Evolutionary conservation across 30 jellyfish, hydroid and myxozoan species (phyloP), one percentile per base, ranked within the genome.

Genomic region (Catostylus mosaicus): DNA sequence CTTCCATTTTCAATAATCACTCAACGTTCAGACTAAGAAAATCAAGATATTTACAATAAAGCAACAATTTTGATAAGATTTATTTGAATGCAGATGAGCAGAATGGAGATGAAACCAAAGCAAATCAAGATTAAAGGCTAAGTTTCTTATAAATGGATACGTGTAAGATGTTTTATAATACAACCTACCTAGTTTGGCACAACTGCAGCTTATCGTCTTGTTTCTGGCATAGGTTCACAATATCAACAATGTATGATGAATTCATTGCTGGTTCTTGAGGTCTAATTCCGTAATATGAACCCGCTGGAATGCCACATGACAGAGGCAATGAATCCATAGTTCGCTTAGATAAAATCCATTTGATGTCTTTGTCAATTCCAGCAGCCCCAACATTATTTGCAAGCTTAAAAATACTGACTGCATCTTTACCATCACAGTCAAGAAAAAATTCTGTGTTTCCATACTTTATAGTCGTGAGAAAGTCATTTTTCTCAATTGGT

Each of bases 271-370:
- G 5, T 9, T 26, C 64, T 0, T 68, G 64, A 0, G 63, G 64
- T 16, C 19, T 20, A 5, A n/a, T 46, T 7, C 33, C 80, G 36
- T 68, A 68, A 18, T 68, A 68, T 8, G 19, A 29, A 23, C 71
- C 71, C 5, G 46, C 84, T 72, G 71, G 70, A 29, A 72, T 4
- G 11, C 32, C 30, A 37, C 71, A 72, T 1, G 70, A 22, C 30
- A 52, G 31, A 26, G 71, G 38, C 52, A 72, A 30, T 32, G 84
- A 40, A 14, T 72, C 84, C 84, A 72, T 72, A 1, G 84, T 46
- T 27, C 84, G 66, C 24, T 43, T 47, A 23, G 84, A 45, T 30
- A 72, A 72, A 9, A 50, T 54, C 84, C 84, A 72, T 72, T 46
- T 72, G 70, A 72, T 20, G 18, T 48, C 33, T 33, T 46, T 32